Percentiles rank a stretch among this genome's conserved stretches.
phyloP scores from a whole-genome alignment of 2,113 vertebrate species.

The Mesoclemmys tuberculata region DNA sequence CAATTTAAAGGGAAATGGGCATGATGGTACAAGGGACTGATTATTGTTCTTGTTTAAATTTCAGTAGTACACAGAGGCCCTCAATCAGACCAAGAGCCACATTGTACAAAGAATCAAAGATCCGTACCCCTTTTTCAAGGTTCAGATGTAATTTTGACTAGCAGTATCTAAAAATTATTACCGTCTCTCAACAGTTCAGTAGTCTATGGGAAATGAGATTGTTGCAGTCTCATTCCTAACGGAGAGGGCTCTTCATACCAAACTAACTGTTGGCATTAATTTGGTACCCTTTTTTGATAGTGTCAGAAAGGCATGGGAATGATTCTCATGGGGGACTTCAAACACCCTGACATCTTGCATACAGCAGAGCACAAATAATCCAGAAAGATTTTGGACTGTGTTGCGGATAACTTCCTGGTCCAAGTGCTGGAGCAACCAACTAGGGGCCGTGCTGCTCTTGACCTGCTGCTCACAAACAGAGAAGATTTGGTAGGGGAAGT shows the following conservation, averaged over 20 bases:
- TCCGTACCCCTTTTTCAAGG: background rate
- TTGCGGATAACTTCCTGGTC: too few relatives aligned
- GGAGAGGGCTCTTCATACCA: background rate
- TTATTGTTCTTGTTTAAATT: background rate
- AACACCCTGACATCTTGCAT: too few relatives aligned
- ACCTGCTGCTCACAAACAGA: too few relatives aligned
- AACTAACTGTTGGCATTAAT: rapidly evolving
- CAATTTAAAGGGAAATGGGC: background rate
- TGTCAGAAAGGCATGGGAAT: background rate
- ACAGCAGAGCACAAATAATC: too few relatives aligned
- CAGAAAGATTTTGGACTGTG: too few relatives aligned
- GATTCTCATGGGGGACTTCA: too few relatives aligned
- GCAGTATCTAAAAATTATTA: background rate
- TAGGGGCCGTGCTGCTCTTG: too few relatives aligned
- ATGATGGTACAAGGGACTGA: background rate
- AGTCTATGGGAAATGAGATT: background rate
- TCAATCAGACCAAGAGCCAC: background rate
- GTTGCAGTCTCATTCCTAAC: background rate
- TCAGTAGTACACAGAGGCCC: background rate
- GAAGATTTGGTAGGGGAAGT: too few relatives aligned
- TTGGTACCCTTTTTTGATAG: background rate
- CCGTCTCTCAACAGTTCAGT: background rate
- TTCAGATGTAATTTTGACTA: background rate
- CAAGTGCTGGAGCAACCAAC: too few relatives aligned
- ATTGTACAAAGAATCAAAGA: background rate